phyloP scores from a whole-genome alignment of 2,888 invertebrate species.

The Apoda limacodes region DNA sequence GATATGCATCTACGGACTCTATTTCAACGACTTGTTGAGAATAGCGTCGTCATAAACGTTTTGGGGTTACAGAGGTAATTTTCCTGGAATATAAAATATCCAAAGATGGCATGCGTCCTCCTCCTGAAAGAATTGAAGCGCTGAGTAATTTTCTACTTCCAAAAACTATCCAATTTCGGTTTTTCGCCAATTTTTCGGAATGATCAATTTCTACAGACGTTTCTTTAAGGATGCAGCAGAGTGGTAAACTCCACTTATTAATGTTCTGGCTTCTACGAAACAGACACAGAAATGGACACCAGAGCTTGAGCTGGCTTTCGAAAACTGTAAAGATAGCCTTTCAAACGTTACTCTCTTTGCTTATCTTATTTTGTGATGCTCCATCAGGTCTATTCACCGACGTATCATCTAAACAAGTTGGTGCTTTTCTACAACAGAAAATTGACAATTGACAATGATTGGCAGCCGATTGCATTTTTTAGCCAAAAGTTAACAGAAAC shows the following conservation, averaged over 20 bases:
- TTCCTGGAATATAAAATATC: constrained; percentile 23
- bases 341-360: too few relatives aligned
- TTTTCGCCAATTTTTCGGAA: constrained; percentile 11
- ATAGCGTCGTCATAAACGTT: constrained; percentile 24
- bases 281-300: constrained; percentile 1
- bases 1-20: too few relatives aligned
- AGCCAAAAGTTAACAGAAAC: constrained; percentile 15
- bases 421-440: too few relatives aligned
- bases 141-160: constrained; percentile 9
- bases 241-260: constrained; percentile 8
- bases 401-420: constrained; percentile 11
- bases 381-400: constrained; percentile 14
- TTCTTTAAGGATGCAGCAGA: constrained; percentile 12
- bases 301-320: too few relatives aligned
- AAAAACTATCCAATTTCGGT: constrained; percentile 9
- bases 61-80: constrained; percentile 15
- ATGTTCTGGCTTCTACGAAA: constrained; percentile 1
- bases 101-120: constrained; percentile 14
- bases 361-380: too few relatives aligned
- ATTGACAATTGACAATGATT: constrained; percentile 6
- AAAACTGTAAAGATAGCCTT: too few relatives aligned
- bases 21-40: too few relatives aligned
- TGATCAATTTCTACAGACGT: constrained; percentile 14
- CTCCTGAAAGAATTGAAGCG: constrained; percentile 8
- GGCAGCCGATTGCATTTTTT: constrained; percentile 19